These are phyloP conservation scores for Monodelphis domestica DNA, from an alignment of 2,797 vertebrate species.

Conservation along the genomic window DNA sequence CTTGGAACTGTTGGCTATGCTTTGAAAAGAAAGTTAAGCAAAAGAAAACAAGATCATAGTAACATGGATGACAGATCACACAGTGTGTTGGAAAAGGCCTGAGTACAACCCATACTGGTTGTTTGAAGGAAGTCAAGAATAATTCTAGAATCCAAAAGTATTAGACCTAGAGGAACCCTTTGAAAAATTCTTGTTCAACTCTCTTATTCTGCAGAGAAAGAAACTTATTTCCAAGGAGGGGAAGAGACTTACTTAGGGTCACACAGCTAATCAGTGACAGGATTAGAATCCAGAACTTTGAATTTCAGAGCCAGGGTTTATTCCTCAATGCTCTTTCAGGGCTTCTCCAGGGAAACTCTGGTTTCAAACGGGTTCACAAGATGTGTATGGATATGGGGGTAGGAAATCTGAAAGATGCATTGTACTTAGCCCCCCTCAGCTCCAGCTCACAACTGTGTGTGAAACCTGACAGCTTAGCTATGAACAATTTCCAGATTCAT, in stretches of 20 bases:
- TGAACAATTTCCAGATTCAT: neutral
- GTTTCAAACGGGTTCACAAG: neutral
- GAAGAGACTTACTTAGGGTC: neutral
- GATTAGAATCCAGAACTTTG: neutral
- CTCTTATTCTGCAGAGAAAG: conserved; percentile 10
- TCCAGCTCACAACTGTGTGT: neutral
- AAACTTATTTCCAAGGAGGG: neutral
- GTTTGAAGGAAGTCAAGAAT: neutral
- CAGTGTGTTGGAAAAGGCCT: neutral
- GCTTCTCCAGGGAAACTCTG: neutral
- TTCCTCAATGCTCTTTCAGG: neutral
- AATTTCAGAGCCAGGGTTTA: neutral
- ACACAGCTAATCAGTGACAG: neutral
- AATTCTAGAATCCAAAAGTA: neutral
- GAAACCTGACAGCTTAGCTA: neutral
- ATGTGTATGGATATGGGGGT: neutral
- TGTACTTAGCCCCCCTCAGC: neutral
- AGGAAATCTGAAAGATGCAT: neutral
- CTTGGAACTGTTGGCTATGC: conserved; percentile 9
- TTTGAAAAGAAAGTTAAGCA: conserved; percentile 40
- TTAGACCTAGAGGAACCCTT: neutral
- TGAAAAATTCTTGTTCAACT: neutral
- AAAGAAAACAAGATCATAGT: neutral
- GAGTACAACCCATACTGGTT: neutral
- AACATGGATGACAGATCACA: neutral